Base-by-base conservation (phyloP, 2,113 vertebrate species). In the Chitala chitala region DNA sequence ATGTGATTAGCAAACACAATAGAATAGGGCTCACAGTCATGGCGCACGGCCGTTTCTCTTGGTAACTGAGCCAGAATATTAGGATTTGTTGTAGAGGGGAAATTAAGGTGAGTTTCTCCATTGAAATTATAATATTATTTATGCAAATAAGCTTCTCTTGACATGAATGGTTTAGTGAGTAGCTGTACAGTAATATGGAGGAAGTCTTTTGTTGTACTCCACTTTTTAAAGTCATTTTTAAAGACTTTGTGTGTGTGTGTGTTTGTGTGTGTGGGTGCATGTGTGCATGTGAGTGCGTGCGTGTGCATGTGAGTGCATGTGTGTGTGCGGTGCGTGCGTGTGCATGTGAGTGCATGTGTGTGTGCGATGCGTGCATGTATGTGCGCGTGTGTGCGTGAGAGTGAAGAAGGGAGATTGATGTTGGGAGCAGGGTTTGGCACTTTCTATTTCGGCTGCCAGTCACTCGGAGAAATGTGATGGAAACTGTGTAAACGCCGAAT, bases 111-210 rank as follows among this genome's bases (percentile, higher is more conserved):
- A 73, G 72, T 53, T 42, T 26, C 56, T 73, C 72, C 58, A 73
- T 73, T 73, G 46, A 73, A 50, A 73, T 73, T 64, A 51, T 73
- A 73, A 68, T 74, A 74, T 74, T 74, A 74, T 66, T 66, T 74
- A 74, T 74, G 61, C 36, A 74, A 68, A 74, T 68, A 1, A 22
- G 50, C 8, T 68, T 5, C 48, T 54, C 33, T 24, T 53, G 72
- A 44, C 51, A 40, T 22, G 22, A 54, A 74, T 44, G 36, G 63
- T 42, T 74, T 66, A 13, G 26, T 1, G 48, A 61, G 72, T n/a
- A 53, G 55, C 55, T 4, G 13, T n/a, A 64, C 58, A 42, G 33
- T 56, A 55, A 55, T 36, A 10, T 12, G n/a, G 7, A 24, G 46
- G 17, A 31, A 13, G 24, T 22, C 17, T 36, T 40, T 22, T 7